Evolutionary conservation across 2,113 vertebrate genomes (phyloP), one percentile per base, ranked within the genome.

Genomic region (Bambusicola thoracicus): DNA sequence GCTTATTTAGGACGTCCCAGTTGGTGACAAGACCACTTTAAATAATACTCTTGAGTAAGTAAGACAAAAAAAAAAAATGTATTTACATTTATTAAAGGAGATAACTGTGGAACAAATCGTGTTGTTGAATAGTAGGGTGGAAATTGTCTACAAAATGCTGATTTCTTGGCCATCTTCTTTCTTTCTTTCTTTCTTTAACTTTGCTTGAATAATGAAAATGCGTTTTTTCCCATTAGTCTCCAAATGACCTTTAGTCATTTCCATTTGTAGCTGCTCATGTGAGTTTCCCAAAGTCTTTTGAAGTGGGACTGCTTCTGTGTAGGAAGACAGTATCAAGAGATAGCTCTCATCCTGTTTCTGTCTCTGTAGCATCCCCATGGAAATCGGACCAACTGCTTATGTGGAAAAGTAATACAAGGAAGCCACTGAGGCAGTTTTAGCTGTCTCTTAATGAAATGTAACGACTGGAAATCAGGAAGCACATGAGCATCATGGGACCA

Each of bases 381-480:
- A 68, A 84, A 74, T 87, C 0, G 0, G 87, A 83, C 51, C 80
- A 81, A 88, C 77, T 88, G 87, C 73, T 90, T 93, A 66, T 88
- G 77, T 90, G 74, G 81, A 66, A 92, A 89, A 92, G 69, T 86
- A 90, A 90, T 94, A 93, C 32, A 36, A 90, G 82, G 83, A 95
- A 96, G 87, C 81, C 56, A 83, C 83, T 84, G 85, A 91, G 69
- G 87, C 85, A 88, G 27, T 93, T 93, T 94, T 78, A 90, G 73
- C 73, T 86, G 61, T 91, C 80, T 92, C 76, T 78, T 94, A 95
- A 93, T 95, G 87, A 96, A 95, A 92, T 90, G 85, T 63, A 94
- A 80, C 76, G 92, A 91, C 85, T 95, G 92, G 80, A 96, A 96
- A 90, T 74, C 77, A 86, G 91, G 87, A 95, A 81, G 48, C 94